A percentile compares a stretch with the other conserved stretches of the same genome.
Conservation (phyloP, 1,140 invertebrate genomes). For the Danaus plexippus region DNA sequence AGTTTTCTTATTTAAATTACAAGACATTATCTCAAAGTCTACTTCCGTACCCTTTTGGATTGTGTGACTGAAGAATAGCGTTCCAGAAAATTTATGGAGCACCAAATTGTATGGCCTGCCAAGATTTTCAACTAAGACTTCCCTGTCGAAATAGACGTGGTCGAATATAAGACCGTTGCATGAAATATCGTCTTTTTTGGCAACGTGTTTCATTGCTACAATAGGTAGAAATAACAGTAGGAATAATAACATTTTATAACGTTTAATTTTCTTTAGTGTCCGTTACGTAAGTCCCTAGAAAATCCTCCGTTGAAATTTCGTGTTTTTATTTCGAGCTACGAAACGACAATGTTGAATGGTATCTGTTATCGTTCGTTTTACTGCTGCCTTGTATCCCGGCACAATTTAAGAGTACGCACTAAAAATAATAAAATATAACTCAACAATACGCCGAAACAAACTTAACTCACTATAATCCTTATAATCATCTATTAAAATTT, state of each 20-base stretch:
- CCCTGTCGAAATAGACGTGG: conserved; percentile 46
- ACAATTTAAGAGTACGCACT: too few relatives aligned
- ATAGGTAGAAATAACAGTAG: conserved; percentile 16
- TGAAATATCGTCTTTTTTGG: conserved; percentile 20
- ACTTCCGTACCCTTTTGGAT: conserved; percentile 32
- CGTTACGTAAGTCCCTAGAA: conserved; percentile 16
- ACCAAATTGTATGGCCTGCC: conserved; percentile 47
- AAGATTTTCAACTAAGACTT: conserved; percentile 31
- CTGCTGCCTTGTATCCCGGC: conserved; percentile 4
- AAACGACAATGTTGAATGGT: conserved; percentile 24
- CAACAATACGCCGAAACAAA: too few relatives aligned
- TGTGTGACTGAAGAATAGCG: conserved; percentile 51
- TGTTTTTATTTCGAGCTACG: conserved; percentile 24
- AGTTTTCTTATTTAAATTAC: conserved; percentile 31
- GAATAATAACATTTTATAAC: conserved; percentile 31
- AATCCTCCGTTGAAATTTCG: conserved; percentile 19
- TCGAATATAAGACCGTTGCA: conserved; percentile 49
- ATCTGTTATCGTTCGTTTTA: conserved; percentile 22
- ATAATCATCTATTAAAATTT: too few relatives aligned
- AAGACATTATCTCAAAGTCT: conserved; percentile 46
- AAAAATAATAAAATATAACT: too few relatives aligned
- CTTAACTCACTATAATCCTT: too few relatives aligned
- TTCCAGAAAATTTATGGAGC: conserved; percentile 43
- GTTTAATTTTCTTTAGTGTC: conserved; percentile 34
- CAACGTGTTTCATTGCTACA: conserved; percentile 6